Evolutionary conservation across 2,888 invertebrate genomes (phyloP), one percentile per base, ranked within the genome.

Genomic region (Drosophila tanythrix): DNA sequence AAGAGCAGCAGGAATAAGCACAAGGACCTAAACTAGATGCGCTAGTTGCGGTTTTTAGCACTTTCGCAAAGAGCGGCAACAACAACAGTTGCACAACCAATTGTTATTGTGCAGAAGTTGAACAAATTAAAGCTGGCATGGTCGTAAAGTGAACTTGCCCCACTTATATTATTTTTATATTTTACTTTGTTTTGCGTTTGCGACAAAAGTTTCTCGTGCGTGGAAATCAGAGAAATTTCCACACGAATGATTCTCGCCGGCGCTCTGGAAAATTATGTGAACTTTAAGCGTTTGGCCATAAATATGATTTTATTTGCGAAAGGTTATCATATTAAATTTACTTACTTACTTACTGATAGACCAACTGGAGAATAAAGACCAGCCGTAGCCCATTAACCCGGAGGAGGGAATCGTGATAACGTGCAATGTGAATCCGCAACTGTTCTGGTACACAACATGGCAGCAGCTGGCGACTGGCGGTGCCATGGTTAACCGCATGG

Each of bases 1-100:
- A 46, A 88, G 83, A 74, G 85, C 67, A 77, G 67, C 73, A 75
- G 74, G 85, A 85, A 88, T 78, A 85, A 85, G 83, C 72, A 88
- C 80, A 77, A 85, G 89, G 63, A 79, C 82, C 74, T 61, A 25
- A 52, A 29, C 40, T 58, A 50, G 57, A 50, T 53, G 65, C 53
- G 52, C 59, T 56, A 70, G 68, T 66, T 84, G 89, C 61, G 74
- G 88, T 63, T 85, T 72, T 65, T 59, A 48, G 40, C 65, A 65
- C 67, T 70, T 72, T 29, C 18, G 33, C 48, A 33, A 27, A 60
- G 53, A 48, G 35, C 40, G 31, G 60, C 63, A 59, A 46, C 46
- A 46, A 25, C 59, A 46, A 46, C 59, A 53, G 60, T 69, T 75
- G 64, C 59, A 63, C 48, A 51, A 33, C 61, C 35, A 61, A 29